Conservation (phyloP, 1,140 invertebrate species). For the Aphis craccivora region DNA sequence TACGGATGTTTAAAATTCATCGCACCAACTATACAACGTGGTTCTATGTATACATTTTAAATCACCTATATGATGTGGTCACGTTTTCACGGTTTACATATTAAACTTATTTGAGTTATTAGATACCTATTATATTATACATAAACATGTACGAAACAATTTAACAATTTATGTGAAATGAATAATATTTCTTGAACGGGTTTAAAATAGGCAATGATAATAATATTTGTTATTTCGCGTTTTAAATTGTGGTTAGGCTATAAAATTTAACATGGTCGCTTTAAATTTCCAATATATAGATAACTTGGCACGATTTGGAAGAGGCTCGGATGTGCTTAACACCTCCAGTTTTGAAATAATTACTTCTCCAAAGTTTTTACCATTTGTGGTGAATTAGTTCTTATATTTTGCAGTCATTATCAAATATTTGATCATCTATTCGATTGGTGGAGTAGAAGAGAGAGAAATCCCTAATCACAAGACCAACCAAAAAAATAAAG, state of each 20-base stretch:
- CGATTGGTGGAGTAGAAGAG: no score
- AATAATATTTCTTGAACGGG: neutral
- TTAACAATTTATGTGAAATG: neutral
- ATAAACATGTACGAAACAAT: neutral
- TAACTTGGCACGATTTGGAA: neutral
- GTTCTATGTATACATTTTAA: neutral
- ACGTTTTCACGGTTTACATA: neutral
- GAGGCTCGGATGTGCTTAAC: neutral
- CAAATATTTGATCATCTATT: neutral
- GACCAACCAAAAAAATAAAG: no score
- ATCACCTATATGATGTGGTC: neutral
- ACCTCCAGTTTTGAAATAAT: neutral
- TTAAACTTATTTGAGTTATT: neutral
- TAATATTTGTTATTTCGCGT: neutral
- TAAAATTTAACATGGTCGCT: neutral
- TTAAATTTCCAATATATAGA: neutral
- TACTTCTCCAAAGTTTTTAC: neutral
- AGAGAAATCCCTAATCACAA: no score
- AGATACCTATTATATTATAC: neutral
- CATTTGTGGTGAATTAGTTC: no score
- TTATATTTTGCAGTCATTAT: neutral
- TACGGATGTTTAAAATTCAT: conserved; percentile 4
- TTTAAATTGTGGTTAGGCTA: neutral
- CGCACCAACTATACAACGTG: neutral
- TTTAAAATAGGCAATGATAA: neutral